These are phyloP conservation scores for Orchestes rusci DNA, from an alignment of 2,888 invertebrate species.

Conservation along the genomic window DNA sequence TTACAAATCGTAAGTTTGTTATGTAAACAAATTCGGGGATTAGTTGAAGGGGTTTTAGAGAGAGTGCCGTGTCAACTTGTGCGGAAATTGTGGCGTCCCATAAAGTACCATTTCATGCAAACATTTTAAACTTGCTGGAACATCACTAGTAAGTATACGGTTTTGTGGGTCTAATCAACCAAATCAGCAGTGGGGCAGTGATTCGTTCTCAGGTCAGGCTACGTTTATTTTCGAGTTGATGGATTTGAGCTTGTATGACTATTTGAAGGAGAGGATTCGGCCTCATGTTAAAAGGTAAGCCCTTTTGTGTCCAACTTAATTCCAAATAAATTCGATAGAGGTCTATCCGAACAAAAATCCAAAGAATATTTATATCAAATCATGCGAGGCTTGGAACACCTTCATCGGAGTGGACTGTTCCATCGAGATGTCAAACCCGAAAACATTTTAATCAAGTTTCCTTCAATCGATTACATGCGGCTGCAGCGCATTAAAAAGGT, in stretches of 20 bases:
- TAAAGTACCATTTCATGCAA: conserved; percentile 53
- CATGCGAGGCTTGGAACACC: conserved; percentile 53
- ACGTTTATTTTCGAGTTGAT: conserved; percentile 60
- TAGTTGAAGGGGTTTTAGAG: conserved; percentile 41
- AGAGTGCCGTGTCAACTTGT: conserved; percentile 46
- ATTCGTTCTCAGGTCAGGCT: conserved; percentile 51
- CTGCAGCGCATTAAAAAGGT: conserved; percentile 7
- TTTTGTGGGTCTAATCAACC: not conserved
- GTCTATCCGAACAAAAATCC: conserved; percentile 49
- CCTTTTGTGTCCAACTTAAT: too few species aligned
- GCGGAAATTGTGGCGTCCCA: conserved; percentile 56
- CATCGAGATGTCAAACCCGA: conserved; percentile 67
- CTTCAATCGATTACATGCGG: conserved; percentile 18
- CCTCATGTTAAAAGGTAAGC: conserved; percentile 16
- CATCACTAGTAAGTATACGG: conserved; percentile 52
- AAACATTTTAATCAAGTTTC: conserved; percentile 57
- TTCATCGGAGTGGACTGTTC: conserved; percentile 56
- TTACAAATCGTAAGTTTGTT: conserved; percentile 48
- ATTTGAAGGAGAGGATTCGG: conserved; percentile 40
- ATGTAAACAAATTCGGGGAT: too few species aligned
- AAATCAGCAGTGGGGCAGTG: conserved; percentile 43
- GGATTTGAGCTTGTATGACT: conserved; percentile 63
- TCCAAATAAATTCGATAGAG: too few species aligned
- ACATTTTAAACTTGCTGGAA: conserved; percentile 56
- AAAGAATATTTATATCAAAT: conserved; percentile 56